Evolutionary conservation across 37 sponge, comb jelly and placozoan genomes (phyloP), one percentile per base, ranked within the genome.

Genomic region (Agelas oroides): DNA sequence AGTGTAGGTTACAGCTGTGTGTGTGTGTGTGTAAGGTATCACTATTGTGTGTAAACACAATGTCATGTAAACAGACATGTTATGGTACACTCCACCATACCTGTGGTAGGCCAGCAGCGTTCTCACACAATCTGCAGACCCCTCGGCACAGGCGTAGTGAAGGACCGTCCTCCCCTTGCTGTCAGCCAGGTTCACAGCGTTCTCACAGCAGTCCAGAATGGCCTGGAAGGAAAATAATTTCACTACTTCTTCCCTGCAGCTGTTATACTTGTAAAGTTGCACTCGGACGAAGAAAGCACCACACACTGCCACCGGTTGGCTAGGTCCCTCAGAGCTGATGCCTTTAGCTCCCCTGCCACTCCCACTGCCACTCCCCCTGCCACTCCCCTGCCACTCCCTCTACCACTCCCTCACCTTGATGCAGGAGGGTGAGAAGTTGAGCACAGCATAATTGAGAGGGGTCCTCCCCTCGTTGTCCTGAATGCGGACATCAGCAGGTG

Each of bases 131-230:
- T 95, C 92, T 37, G 71, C 75, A 23, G 86, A 80, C 1, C 89
- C 86, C 52, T 95, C 92, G 38, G 91, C 95, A 70, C 95, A 95
- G 46, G 92, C 92, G 35, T 91, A 95, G 56, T 95, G 95, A 27
- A 95, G 86, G 30, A 83, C 89, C 0, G 92, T 91, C 53, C 95
- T 62, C 25, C 92, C 95, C 56, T 91, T 87, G 17, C 52, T 31
- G 70, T 95, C 95, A 36, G 35, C 32, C 25, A 65, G 62, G 30
- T 87, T 91, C 13, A 85, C 86, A 16, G 61, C 89, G 5, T 16
- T 64, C 53, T 90, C 91, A 34, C 67, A 59, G 41, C 31, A 32
- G 38, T 88, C 89, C 40, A 95, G 70, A 15, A 95, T 88, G 21
- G 89, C 89, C 95, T 94, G 57, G 2, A 57, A 13, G 59, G 39